These are phyloP conservation scores for Synodontis membranacea DNA, from an alignment of 2,113 vertebrate species.

Conservation along the genomic window DNA sequence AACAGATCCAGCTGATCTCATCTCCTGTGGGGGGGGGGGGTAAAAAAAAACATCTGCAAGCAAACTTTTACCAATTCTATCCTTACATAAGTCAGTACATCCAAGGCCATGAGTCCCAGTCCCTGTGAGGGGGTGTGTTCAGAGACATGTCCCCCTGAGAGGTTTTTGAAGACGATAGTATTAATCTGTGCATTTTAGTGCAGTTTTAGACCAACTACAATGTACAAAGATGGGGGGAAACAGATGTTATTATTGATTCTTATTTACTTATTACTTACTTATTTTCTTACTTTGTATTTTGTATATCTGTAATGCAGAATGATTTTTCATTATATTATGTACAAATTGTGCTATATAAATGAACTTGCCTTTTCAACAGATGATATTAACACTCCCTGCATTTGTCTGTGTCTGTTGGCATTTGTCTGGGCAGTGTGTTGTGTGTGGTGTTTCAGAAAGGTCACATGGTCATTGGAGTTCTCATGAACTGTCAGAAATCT, in stretches of 20 bases:
- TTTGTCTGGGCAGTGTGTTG: neutral
- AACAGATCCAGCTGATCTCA: conserved; percentile 29
- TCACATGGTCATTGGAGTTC: neutral
- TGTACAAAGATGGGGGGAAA: too few relatives aligned
- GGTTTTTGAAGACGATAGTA: neutral
- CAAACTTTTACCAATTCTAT: neutral
- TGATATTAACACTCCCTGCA: neutral
- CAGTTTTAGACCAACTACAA: neutral
- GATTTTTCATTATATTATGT: neutral
- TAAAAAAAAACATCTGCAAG: neutral
- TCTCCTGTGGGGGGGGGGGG: conserved; percentile 19
- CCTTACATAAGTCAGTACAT: neutral
- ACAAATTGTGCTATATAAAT: neutral
- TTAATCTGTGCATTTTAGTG: neutral
- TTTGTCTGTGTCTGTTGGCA: neutral
- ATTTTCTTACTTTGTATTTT: neutral
- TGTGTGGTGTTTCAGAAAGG: neutral
- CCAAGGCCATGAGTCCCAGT: neutral
- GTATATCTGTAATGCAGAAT: neutral
- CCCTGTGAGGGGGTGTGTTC: neutral
- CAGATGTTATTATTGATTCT: neutral
- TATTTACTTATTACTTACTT: too few relatives aligned
- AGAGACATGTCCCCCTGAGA: neutral
- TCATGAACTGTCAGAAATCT: neutral
- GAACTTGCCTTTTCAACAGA: neutral